A percentile compares a stretch with the other conserved stretches of the same genome.
Conservation (phyloP, 2,113 vertebrate species). For the Canis aureus region DNA sequence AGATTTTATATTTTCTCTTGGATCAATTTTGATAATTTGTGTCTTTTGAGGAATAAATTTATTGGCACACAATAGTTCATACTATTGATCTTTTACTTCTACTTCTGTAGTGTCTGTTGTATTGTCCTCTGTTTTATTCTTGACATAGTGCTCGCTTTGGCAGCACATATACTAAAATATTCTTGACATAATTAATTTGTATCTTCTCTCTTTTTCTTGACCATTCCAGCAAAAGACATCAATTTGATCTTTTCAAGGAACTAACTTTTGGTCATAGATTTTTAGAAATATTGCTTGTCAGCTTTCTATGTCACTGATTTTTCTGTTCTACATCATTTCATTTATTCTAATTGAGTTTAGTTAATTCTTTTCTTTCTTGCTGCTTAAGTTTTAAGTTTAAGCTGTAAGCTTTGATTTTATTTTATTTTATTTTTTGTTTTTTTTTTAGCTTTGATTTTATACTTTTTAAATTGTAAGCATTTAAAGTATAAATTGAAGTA, state of each 20-base stretch:
- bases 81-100: neutral
- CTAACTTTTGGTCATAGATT: neutral
- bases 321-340: neutral
- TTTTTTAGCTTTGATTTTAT: neutral
- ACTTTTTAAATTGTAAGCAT: neutral
- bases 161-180: neutral
- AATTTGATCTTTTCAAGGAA: neutral
- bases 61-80: neutral
- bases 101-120: neutral
- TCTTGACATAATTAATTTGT: neutral
- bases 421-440: too few species aligned
- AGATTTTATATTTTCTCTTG: neutral
- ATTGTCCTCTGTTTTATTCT: neutral
- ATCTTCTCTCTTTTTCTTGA: neutral
- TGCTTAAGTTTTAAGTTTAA: neutral
- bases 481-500: neutral
- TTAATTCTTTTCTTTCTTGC: neutral
- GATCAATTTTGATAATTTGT: neutral
- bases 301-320: neutral
- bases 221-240: neutral
- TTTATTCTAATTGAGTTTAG: neutral
- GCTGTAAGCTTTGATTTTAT: neutral
- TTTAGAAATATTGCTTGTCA: neutral
- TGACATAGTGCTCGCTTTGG: neutral
- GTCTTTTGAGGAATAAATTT: neutral